These are phyloP conservation scores for Agrypnia vestita DNA, from an alignment of 1,140 invertebrate genomes.

Conservation along the genomic window DNA sequence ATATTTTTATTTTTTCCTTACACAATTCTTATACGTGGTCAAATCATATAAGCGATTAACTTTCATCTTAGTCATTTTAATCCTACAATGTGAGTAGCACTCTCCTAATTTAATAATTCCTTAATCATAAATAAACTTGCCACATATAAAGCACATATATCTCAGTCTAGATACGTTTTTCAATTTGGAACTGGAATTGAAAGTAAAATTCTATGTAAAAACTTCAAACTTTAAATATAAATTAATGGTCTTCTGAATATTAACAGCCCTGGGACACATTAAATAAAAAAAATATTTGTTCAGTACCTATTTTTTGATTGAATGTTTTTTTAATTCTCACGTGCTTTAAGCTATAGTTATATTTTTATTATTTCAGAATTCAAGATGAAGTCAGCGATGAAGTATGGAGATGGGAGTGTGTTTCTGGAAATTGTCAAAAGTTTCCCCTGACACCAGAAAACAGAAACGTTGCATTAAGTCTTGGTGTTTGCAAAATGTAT, in stretches of 20 bases:
- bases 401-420: slow-evolving; percentile 75
- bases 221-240: not conserved
- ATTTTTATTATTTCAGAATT: slow-evolving; percentile 17
- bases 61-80: too few species aligned
- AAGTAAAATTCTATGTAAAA: not conserved
- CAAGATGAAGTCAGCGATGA: slow-evolving; percentile 13
- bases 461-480: slow-evolving; percentile 71
- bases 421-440: slow-evolving; percentile 73
- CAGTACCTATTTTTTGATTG: not conserved
- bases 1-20: too few species aligned
- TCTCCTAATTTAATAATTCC: too few species aligned
- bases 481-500: slow-evolving; percentile 78
- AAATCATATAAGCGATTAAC: too few species aligned
- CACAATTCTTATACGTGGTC: too few species aligned
- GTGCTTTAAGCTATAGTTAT: not conserved
- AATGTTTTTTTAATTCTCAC: not conserved
- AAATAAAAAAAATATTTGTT: not conserved
- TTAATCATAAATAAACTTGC: too few species aligned
- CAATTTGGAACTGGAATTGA: not conserved
- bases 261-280: not conserved
- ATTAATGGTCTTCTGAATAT: not conserved
- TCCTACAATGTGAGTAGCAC: too few species aligned
- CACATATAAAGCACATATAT: too few species aligned
- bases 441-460: slow-evolving; percentile 68
- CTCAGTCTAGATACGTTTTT: too few species aligned